These are phyloP conservation scores for Holacanthus passer DNA, from an alignment of 2,113 vertebrate species.

Conservation along the genomic window DNA sequence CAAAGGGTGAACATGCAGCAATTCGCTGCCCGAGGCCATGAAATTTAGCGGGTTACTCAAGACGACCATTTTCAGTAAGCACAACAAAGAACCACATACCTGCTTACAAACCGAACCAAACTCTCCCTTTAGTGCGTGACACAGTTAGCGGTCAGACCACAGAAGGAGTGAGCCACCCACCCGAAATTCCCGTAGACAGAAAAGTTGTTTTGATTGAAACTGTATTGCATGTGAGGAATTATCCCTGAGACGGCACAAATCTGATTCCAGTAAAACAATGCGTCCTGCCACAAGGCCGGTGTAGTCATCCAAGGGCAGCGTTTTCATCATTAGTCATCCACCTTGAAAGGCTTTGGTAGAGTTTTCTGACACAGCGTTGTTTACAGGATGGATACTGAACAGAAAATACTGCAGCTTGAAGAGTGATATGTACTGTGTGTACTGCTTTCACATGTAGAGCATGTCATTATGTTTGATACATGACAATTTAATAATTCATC, in stretches of 20 bases:
- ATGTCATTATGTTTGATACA: neutral
- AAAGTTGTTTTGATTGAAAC: constrained; percentile 58
- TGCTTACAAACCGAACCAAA: constrained; percentile 48
- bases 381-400: neutral
- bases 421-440: neutral
- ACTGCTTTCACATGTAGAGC: too few relatives aligned
- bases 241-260: constrained; percentile 49
- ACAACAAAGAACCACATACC: constrained; percentile 46
- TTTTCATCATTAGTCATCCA: constrained; percentile 37
- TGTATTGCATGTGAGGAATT: constrained; percentile 68
- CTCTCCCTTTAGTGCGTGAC: constrained; percentile 54
- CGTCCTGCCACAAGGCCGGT: constrained; percentile 20
- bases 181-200: constrained; percentile 37
- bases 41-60: constrained; percentile 33
- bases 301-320: constrained; percentile 37
- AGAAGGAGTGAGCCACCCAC: constrained; percentile 52
- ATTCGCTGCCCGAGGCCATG: neutral
- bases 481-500: neutral
- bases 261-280: constrained; percentile 65
- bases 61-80: constrained; percentile 47
- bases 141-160: constrained; percentile 62
- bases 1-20: neutral
- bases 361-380: neutral
- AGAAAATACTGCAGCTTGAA: neutral
- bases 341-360: neutral